These are phyloP conservation scores for Bathynomus jamesi DNA, from an alignment of 1,140 invertebrate species.

Conservation along the genomic window DNA sequence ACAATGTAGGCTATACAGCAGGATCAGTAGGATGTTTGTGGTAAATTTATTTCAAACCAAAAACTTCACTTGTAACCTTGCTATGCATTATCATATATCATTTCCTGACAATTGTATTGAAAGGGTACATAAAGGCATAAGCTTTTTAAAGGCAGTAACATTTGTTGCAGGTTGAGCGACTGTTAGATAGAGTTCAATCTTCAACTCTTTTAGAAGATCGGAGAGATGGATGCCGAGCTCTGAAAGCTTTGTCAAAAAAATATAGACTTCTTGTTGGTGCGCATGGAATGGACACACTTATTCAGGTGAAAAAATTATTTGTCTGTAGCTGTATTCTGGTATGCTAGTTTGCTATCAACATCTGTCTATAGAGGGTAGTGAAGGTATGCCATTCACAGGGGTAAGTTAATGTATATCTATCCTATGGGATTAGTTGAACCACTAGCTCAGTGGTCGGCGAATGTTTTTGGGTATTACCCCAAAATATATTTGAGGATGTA, in stretches of 20 bases:
- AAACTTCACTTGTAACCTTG: not conserved
- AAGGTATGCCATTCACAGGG: too few species aligned
- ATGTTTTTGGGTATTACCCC: too few species aligned
- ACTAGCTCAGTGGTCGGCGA: too few species aligned
- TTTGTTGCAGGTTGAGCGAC: constrained; percentile 85
- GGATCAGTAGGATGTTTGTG: not conserved
- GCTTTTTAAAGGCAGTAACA: too few species aligned
- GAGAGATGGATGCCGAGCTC: constrained; percentile 87
- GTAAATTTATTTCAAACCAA: not conserved
- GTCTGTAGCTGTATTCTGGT: too few species aligned
- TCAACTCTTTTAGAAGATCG: constrained; percentile 90
- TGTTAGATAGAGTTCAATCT: constrained; percentile 83
- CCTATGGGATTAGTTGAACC: too few species aligned
- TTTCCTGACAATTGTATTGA: too few species aligned
- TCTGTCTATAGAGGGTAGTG: too few species aligned
- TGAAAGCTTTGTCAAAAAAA: constrained; percentile 87
- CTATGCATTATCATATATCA: not conserved
- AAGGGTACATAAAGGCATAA: too few species aligned
- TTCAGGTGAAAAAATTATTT: constrained; percentile 42
- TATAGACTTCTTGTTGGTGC: constrained; percentile 92
- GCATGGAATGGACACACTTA: constrained; percentile 81
- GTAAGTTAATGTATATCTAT: too few species aligned
- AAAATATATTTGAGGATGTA: too few species aligned
- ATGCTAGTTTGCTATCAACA: too few species aligned
- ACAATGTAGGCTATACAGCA: not conserved